phyloP scores from a whole-genome alignment of 2,797 vertebrate genomes.

The Mormyrus hasselquistii region DNA sequence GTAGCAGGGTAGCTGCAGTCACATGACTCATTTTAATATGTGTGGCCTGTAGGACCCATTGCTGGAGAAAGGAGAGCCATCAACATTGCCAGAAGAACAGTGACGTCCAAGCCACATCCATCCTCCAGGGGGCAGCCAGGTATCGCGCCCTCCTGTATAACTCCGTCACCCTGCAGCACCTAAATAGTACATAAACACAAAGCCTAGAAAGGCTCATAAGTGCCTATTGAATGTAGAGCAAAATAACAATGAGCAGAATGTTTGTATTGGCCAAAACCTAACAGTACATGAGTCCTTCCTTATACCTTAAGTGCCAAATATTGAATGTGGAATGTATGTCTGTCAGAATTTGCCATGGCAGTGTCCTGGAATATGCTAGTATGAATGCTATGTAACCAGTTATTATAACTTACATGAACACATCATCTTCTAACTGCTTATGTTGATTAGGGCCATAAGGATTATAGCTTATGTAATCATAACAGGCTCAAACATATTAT shows the following conservation, averaged over 20 bases:
- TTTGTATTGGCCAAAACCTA: neutral
- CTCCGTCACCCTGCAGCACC: neutral
- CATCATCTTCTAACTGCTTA: neutral
- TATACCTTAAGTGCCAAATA: neutral
- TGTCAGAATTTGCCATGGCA: no score
- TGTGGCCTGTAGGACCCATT: conserved; percentile 24
- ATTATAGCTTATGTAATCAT: neutral
- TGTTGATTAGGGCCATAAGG: neutral
- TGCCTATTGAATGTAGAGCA: neutral
- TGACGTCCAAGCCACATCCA: conserved; percentile 38
- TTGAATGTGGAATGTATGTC: neutral
- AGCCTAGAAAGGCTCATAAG: neutral
- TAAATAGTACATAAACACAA: neutral
- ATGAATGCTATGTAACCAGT: neutral
- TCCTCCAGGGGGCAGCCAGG: conserved; percentile 40
- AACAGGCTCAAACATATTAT: neutral
- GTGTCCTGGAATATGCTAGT: neutral
- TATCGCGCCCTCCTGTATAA: conserved; percentile 26
- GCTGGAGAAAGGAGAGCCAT: conserved; percentile 48
- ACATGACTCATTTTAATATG: neutral
- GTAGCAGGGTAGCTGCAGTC: neutral
- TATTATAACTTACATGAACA: neutral
- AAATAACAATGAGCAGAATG: neutral
- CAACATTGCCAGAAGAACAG: conserved; percentile 42
- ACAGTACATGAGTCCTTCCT: neutral